Conservation (phyloP, 1,140 invertebrate genomes). For the Drosophila murphyi region DNA sequence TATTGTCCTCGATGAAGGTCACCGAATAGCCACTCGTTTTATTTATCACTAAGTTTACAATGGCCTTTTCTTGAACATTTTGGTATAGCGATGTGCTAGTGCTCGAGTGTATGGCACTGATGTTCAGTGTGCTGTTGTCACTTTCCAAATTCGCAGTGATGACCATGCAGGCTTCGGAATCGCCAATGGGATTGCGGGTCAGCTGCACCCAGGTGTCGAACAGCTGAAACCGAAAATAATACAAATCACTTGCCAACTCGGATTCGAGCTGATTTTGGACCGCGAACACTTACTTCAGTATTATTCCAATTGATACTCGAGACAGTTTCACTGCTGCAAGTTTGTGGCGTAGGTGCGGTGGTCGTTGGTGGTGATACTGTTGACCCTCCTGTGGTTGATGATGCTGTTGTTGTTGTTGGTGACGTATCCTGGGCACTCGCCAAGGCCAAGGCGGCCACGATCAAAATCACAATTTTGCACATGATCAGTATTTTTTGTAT, state of each 20-base stretch:
- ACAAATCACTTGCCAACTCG: neutral
- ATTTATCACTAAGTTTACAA: slow-evolving; percentile 19
- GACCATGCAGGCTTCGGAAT: slow-evolving; percentile 33
- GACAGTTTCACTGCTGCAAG: slow-evolving; percentile 1
- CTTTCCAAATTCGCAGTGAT: neutral
- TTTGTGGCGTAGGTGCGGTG: neutral
- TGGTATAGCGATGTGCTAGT: slow-evolving; percentile 14
- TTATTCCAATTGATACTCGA: slow-evolving; percentile 47
- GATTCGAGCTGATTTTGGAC: neutral
- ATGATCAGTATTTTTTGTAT: slow-evolving; percentile 42
- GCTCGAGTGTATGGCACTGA: slow-evolving; percentile 47
- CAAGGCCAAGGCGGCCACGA: slow-evolving; percentile 51
- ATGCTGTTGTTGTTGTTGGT: neutral
- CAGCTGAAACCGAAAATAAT: slow-evolving; percentile 27
- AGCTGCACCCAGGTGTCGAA: slow-evolving; percentile 51
- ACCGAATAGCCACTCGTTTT: slow-evolving; percentile 50
- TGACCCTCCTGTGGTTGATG: no score
- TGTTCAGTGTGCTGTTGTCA: slow-evolving; percentile 31
- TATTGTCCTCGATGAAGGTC: neutral
- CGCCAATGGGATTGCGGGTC: slow-evolving; percentile 43
- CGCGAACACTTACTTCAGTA: slow-evolving; percentile 51
- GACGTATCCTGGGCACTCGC: slow-evolving; percentile 9
- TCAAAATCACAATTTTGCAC: slow-evolving; percentile 61
- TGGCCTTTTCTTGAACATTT: slow-evolving; percentile 35
- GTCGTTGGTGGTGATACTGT: no score